Conservation (phyloP, 1,140 invertebrate species). For the Zaprionus vittiger region DNA sequence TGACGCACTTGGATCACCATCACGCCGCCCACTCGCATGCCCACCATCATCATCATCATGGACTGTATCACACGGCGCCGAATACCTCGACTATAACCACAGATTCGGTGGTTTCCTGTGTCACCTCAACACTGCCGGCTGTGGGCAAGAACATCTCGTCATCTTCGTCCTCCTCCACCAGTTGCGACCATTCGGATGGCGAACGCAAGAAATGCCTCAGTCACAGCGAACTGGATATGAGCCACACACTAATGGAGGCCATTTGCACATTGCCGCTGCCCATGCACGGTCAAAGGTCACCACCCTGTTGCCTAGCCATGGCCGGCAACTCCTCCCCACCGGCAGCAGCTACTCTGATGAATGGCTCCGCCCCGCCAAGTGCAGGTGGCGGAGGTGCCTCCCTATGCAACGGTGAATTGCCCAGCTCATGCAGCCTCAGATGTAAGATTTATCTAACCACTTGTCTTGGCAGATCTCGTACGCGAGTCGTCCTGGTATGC, state of each 20-base stretch:
- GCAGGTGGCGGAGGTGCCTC: conserved; percentile 44
- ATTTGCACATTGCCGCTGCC: conserved; percentile 56
- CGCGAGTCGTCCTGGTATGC: conserved; percentile 82
- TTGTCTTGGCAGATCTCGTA: conserved; percentile 57
- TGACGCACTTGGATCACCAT: conserved; percentile 68
- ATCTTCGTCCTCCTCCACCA: conserved; percentile 50
- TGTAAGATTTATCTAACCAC: not conserved
- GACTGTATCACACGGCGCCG: conserved; percentile 64
- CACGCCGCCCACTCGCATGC: conserved; percentile 37
- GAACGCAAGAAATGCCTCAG: conserved; percentile 68
- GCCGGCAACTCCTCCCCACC: conserved; percentile 56
- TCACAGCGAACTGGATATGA: conserved; percentile 61
- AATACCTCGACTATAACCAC: conserved; percentile 75
- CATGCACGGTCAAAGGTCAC: conserved; percentile 44
- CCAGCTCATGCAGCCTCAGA: not conserved
- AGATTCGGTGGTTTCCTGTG: conserved; percentile 79
- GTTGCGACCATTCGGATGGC: conserved; percentile 52
- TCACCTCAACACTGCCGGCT: conserved; percentile 69
- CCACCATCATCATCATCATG: conserved; percentile 55
- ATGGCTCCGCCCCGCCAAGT: conserved; percentile 38
- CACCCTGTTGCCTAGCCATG: conserved; percentile 61
- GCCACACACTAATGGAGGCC: conserved; percentile 70
- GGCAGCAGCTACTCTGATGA: conserved; percentile 58
- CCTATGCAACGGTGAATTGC: conserved; percentile 61
- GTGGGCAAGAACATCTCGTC: conserved; percentile 67